These are phyloP conservation scores for Phrynocephalus forsythii DNA, from an alignment of 2,797 vertebrate genomes.

Conservation along the genomic window DNA sequence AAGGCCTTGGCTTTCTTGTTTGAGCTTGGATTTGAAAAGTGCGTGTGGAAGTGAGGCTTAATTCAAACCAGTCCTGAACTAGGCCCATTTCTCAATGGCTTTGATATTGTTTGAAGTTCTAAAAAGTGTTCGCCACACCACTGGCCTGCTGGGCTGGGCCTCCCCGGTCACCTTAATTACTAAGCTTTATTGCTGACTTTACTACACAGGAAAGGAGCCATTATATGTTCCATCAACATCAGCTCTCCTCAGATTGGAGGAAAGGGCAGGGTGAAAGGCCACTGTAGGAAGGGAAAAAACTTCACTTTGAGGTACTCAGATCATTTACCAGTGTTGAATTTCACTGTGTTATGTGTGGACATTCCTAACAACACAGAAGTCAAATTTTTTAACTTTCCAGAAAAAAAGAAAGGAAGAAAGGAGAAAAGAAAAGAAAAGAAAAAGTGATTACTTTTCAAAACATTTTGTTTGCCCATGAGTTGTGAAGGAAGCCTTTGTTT, in stretches of 20 bases:
- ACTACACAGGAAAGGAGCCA: slow-evolving; percentile 97
- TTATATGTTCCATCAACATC: slow-evolving; percentile 98
- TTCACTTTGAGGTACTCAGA: slow-evolving; percentile 86
- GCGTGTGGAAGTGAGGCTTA: slow-evolving; percentile 92
- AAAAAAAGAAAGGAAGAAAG: no score
- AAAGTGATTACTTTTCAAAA: slow-evolving; percentile 85
- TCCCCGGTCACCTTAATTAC: slow-evolving; percentile 99
- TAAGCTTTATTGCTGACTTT: slow-evolving; percentile 96
- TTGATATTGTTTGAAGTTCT: slow-evolving; percentile 98
- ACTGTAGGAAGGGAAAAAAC: slow-evolving; percentile 87
- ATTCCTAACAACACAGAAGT: slow-evolving; percentile 85
- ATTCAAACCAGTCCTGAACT: slow-evolving; percentile 96
- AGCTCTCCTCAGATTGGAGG: slow-evolving; percentile 92
- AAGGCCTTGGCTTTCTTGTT: slow-evolving; percentile 88
- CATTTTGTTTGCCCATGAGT: slow-evolving; percentile 81
- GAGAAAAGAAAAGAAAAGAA: slow-evolving; percentile 18
- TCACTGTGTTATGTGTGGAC: slow-evolving; percentile 79
- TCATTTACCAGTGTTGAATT: slow-evolving; percentile 86
- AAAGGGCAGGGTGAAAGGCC: slow-evolving; percentile 96
- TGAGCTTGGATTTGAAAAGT: slow-evolving; percentile 96
- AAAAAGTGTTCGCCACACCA: slow-evolving; percentile 90
- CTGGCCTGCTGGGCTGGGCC: slow-evolving; percentile 91
- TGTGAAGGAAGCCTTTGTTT: slow-evolving; percentile 70
- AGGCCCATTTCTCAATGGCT: slow-evolving; percentile 88
- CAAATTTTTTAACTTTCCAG: slow-evolving; percentile 77